Evolutionary conservation across 2,888 invertebrate species (phyloP), one percentile per base, ranked within the genome.

Genomic region (Coelinius sp.): DNA sequence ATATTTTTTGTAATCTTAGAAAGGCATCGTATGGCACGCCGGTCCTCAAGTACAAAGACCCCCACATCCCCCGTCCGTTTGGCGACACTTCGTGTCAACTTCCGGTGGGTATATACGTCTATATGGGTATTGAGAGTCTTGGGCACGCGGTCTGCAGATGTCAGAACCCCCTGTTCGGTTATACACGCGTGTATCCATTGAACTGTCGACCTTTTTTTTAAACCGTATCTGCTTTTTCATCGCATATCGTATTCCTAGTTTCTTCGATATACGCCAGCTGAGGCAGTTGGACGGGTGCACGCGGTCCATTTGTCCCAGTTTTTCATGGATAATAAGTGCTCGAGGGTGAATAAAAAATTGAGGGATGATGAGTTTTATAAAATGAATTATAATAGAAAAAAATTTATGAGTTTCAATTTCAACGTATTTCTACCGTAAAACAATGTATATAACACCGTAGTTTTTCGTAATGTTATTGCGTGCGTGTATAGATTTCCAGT

Each of bases 1-100:
- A 79, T 75, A 78, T 62, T 76, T 62, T 76, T 76, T 64, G 78
- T 78, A 79, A 79, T 77, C 77, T 77, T 79, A 80, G 78, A 76
- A 74, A 76, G 75, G 76, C 73, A 74, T 75, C 75, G 73, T 72
- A 73, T 72, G 73, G 65, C 74, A 75, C 75, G 72, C 71, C 53
- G 59, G 71, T 62, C n/a, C n/a, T 27, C 14, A 24, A 8, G 38
- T 2, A 62, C 49, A 59, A 35, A 49, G 56, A 44, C 44, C 65
- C 46, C 65, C 44, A 64, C 56, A 62, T 62, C 62, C 62, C 62
- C 17, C 14, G 56, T 56, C 56, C 5, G 5, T 35, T 17, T 31
- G 35, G 20, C 35, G 31, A 35, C 31, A 62, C 22, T n/a, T n/a
- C 62, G 24, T 22, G n/a, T 38, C 35, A 35, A 62, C 38, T 62